Base-by-base conservation (phyloP, 2,113 vertebrate species). In the Ceyx melanurus region DNA sequence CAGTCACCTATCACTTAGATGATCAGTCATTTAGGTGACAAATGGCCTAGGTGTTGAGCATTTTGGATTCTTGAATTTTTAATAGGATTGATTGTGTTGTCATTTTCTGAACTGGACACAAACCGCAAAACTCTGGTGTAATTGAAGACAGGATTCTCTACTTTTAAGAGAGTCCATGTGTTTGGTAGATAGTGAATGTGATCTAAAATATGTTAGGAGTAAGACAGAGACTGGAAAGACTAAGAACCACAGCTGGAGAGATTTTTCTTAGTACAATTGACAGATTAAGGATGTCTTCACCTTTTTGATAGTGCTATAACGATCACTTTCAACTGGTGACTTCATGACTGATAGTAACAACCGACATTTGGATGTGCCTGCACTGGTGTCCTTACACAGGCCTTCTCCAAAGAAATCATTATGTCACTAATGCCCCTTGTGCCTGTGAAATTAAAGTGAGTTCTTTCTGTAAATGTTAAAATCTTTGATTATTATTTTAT, bases 111-210 rank as follows among this genome's bases (percentile, higher is more conserved):
- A 0, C 60, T 51, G 67, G 61, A 4, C 31, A 21, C 71, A 53
- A 31, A 28, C 21, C 11, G 28, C 40, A 46, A 70, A 67, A 56
- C 11, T 42, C 21, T 78, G 71, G 21, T 65, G 15, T 12, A 76
- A 5, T 4, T 50, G 42, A 70, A 50, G 58, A 37, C 46, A 60
- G 72, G 46, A 8, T 37, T 37, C 45, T 43, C 21, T n/a, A 10
- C 15, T 46, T 40, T 26, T 28, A 42, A 17, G 22, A 0, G 1
- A n/a, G 57, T 65, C 35, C n/a, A n/a, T 18, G 19, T 46, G 12
- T 48, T 62, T 0, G 0, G 20, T 0, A 2, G 51, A 4, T 18
- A 35, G 2, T 2, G 1, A 66, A 28, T 0, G 5, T 6, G 9
- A 13, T n/a, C 22, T 28, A 5, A 86, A 62, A 40, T 18, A 16